These are phyloP conservation scores for Rallus crepitans DNA, from an alignment of 2,797 vertebrate genomes.

Conservation along the genomic window DNA sequence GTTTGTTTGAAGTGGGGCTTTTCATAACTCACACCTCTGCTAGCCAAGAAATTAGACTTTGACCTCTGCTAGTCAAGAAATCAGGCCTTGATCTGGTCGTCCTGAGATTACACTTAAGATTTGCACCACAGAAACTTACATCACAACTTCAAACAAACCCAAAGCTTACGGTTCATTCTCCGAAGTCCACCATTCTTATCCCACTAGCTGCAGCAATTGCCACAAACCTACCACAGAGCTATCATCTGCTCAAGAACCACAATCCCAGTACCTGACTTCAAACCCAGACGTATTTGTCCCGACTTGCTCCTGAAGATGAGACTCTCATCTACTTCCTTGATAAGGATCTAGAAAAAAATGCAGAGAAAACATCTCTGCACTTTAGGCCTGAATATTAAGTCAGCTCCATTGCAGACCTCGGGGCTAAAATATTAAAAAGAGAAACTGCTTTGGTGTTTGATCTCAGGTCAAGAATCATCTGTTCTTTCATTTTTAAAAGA, in stretches of 20 bases:
- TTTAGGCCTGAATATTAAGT: not conserved
- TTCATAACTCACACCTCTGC: not conserved
- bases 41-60: not conserved
- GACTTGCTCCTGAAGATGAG: not conserved
- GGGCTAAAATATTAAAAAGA: conserved; percentile 13
- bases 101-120: not conserved
- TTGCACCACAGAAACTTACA: not conserved
- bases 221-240: conserved; percentile 7
- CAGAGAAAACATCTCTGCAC: conserved; percentile 22
- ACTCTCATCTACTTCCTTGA: conserved; percentile 1
- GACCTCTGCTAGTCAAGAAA: not conserved
- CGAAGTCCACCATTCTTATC: not conserved
- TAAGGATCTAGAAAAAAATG: conserved; percentile 57
- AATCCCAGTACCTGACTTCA: not conserved
- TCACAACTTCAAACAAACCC: not conserved
- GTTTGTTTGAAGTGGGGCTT: not conserved
- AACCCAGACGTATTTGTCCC: not conserved
- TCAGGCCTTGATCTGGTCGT: not conserved
- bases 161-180: not conserved
- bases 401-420: not conserved
- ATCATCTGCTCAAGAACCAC: not conserved
- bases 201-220: not conserved
- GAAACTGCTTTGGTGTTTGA: conserved; percentile 10
- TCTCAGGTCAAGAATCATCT: not conserved
- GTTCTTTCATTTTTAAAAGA: conserved; percentile 11